These are phyloP conservation scores for Sarcophaga subvicina DNA, from an alignment of 2,888 invertebrate genomes.

Conservation along the genomic window DNA sequence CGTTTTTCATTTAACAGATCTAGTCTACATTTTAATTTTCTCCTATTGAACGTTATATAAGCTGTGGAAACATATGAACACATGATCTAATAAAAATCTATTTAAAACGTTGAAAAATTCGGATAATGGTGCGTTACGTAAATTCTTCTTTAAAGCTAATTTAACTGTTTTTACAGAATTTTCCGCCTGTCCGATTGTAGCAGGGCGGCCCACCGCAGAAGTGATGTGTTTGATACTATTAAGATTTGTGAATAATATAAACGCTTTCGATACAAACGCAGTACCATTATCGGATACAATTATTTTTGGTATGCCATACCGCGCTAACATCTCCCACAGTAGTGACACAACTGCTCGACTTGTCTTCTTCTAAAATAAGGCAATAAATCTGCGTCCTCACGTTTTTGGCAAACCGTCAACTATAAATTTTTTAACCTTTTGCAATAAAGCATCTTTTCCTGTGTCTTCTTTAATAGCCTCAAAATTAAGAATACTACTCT, in stretches of 20 bases:
- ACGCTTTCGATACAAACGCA: slow-evolving; percentile 66
- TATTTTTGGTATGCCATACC: slow-evolving; percentile 50
- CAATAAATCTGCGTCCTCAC: slow-evolving; percentile 64
- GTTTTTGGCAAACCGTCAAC: slow-evolving; percentile 66
- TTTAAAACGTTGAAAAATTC: slow-evolving; percentile 11
- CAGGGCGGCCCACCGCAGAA: neutral
- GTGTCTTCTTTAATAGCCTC: slow-evolving; percentile 34
- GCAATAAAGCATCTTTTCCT: slow-evolving; percentile 72
- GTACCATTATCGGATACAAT: slow-evolving; percentile 72
- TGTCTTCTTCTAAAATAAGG: slow-evolving; percentile 55
- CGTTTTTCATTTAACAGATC: too few relatives aligned
- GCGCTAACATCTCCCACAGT: slow-evolving; percentile 65
- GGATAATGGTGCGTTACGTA: slow-evolving; percentile 41
- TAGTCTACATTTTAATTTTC: too few relatives aligned
- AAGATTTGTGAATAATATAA: slow-evolving; percentile 38
- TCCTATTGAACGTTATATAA: too few relatives aligned
- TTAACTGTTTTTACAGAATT: slow-evolving; percentile 18
- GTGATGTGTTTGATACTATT: slow-evolving; percentile 7
- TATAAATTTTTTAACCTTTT: slow-evolving; percentile 62
- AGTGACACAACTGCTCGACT: slow-evolving; percentile 37
- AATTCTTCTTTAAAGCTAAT: slow-evolving; percentile 37
- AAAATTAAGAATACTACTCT: neutral
- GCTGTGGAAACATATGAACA: too few relatives aligned
- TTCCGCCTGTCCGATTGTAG: slow-evolving; percentile 8
- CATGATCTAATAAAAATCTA: too few relatives aligned